Evolutionary conservation across 2,888 invertebrate species (phyloP).

Genomic region (Melanchra persicariae): DNA sequence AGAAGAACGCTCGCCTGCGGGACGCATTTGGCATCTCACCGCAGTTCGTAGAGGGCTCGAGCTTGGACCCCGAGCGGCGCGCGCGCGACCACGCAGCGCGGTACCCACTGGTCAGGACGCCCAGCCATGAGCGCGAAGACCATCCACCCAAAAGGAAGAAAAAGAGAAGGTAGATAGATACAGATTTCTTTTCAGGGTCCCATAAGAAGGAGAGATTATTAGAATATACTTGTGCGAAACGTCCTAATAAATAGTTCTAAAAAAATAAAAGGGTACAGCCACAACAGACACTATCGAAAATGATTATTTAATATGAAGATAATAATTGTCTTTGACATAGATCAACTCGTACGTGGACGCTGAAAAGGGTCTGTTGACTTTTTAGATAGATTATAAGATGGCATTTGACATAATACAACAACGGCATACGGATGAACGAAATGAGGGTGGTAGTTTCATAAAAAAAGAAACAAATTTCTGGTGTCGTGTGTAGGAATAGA

Average conservation of each 20-base stretch:
- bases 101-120: slow-evolving; percentile 95
- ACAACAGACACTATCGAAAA: slow-evolving; percentile 2
- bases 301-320: background rate
- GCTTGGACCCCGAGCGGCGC: slow-evolving; percentile 95
- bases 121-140: slow-evolving; percentile 92
- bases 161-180: slow-evolving; percentile 92
- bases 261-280: slow-evolving; percentile 9
- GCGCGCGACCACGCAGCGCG: slow-evolving; percentile 89
- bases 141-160: slow-evolving; percentile 92
- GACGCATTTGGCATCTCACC: slow-evolving; percentile 98
- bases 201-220: background rate
- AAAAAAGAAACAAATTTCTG: background rate
- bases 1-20: slow-evolving; percentile 97
- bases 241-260: background rate
- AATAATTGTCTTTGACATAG: background rate
- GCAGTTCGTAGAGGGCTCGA: slow-evolving; percentile 98
- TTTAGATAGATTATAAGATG: slow-evolving; percentile 1
- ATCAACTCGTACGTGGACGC: background rate
- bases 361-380: background rate
- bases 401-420: slow-evolving; percentile 11
- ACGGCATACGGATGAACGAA: too few species aligned
- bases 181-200: slow-evolving; percentile 6
- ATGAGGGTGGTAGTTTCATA: background rate
- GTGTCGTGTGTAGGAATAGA: background rate
- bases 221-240: background rate